Conservation (phyloP, 2,113 vertebrate species). For the Sula dactylatra region DNA sequence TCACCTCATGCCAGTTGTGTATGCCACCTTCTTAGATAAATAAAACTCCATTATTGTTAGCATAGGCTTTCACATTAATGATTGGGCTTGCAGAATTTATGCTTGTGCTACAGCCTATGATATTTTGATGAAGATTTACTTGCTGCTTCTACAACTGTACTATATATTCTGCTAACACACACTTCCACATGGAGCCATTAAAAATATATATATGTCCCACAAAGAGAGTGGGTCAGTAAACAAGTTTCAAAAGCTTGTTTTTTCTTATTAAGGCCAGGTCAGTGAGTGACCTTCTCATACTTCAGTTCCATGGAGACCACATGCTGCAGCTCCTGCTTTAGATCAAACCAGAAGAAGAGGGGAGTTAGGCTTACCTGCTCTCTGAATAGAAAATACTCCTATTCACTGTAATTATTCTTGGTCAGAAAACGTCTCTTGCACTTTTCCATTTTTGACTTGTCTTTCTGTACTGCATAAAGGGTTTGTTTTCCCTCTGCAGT, state of each 20-base stretch:
- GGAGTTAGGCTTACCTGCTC: neutral
- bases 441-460: neutral
- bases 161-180: neutral
- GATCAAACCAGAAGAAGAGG: neutral
- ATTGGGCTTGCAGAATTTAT: neutral
- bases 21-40: neutral
- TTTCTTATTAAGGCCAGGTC: conserved; percentile 25
- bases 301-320: neutral
- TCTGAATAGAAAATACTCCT: neutral
- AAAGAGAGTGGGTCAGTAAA: conserved; percentile 21
- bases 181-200: conserved; percentile 1
- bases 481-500: neutral
- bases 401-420: neutral
- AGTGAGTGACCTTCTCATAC: neutral
- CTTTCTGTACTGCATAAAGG: neutral
- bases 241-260: conserved; percentile 36
- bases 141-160: neutral
- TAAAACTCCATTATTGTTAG: neutral
- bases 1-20: neutral
- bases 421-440: neutral
- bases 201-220: neutral
- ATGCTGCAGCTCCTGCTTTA: neutral
- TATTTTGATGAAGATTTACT: conserved; percentile 7
- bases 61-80: neutral
- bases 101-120: neutral